Conservation (phyloP, 2,113 vertebrate genomes). For the Dasypus novemcinctus region DNA sequence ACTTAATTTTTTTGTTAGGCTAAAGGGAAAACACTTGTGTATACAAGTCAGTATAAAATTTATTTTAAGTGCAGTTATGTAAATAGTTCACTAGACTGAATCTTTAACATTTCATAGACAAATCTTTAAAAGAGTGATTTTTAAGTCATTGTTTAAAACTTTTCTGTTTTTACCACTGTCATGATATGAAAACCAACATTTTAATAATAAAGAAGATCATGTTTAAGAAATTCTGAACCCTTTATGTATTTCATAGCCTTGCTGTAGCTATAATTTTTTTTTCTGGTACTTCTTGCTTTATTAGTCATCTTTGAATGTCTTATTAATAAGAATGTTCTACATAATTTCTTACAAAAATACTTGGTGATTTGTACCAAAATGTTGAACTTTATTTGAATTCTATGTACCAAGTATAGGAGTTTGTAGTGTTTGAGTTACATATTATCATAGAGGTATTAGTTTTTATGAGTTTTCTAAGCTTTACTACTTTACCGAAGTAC, state of each 20-base stretch:
- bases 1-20: slow-evolving; percentile 8
- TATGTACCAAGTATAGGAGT: neutral
- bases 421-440: neutral
- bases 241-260: slow-evolving; percentile 31
- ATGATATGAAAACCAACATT: slow-evolving; percentile 32
- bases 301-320: slow-evolving; percentile 2
- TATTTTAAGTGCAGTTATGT: neutral
- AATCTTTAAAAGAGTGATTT: slow-evolving; percentile 21
- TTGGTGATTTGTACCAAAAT: slow-evolving; percentile 35
- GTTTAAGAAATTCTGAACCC: neutral
- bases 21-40: slow-evolving; percentile 5
- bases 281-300: neutral
- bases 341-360: neutral
- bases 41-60: slow-evolving; percentile 11
- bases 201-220: neutral
- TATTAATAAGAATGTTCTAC: neutral
- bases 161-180: neutral
- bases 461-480: slow-evolving; percentile 6
- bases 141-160: slow-evolving; percentile 19
- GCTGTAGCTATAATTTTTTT: neutral
- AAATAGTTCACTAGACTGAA: neutral
- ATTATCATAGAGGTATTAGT: neutral
- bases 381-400: neutral
- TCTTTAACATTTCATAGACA: slow-evolving; percentile 7
- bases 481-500: neutral